These are phyloP conservation scores for Columba guinea DNA, from an alignment of 2,797 vertebrate species.

Conservation along the genomic window DNA sequence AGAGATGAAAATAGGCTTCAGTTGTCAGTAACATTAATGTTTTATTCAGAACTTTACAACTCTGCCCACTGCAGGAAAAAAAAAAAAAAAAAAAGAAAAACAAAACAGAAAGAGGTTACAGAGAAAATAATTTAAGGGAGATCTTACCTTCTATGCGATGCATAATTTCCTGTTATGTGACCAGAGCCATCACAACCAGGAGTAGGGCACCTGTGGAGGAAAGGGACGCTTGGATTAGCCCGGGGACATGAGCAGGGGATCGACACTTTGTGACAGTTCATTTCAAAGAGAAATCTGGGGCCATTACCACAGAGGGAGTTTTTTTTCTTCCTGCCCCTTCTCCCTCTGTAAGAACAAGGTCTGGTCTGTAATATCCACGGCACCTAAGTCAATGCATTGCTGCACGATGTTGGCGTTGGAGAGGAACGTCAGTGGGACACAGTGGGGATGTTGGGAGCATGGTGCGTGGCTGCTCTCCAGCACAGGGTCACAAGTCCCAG, in stretches of 20 bases:
- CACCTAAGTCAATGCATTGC: rapidly evolving
- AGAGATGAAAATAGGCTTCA: constrained; percentile 59
- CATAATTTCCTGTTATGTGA: constrained; percentile 98
- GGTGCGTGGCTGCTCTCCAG: not conserved
- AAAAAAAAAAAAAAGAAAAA: not conserved
- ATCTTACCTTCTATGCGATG: constrained; percentile 94
- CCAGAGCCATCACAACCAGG: constrained; percentile 97
- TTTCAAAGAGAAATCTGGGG: not conserved
- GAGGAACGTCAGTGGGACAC: not conserved
- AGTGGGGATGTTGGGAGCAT: rapidly evolving
- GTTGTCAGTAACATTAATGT: constrained; percentile 32
- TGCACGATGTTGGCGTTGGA: rapidly evolving
- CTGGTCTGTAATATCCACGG: not conserved
- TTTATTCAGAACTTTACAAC: constrained; percentile 43
- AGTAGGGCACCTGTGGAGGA: constrained; percentile 90
- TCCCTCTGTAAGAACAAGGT: not conserved
- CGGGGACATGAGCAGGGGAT: not conserved
- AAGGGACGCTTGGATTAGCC: constrained; percentile 31
- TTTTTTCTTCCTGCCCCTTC: not conserved
- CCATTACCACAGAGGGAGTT: not conserved
- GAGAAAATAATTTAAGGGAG: constrained; percentile 9
- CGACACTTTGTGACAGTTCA: not conserved
- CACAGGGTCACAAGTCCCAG: rapidly evolving
- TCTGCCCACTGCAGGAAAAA: constrained; percentile 22
- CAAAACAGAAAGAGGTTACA: not conserved